phyloP scores from a whole-genome alignment of 64 coral and sea anemone species.

The Pocillopora damicornis region DNA sequence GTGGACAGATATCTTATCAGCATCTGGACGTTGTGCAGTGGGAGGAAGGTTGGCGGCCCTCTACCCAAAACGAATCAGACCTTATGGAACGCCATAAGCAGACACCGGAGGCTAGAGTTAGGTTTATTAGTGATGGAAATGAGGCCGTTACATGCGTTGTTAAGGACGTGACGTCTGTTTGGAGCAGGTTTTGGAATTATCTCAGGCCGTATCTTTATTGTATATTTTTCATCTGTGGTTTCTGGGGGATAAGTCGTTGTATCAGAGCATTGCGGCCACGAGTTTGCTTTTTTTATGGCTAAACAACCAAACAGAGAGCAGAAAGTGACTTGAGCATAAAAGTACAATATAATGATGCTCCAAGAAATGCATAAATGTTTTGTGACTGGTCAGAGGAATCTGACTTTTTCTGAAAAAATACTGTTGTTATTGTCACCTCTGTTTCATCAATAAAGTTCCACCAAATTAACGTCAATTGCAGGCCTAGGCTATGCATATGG shows the following conservation, averaged over 20 bases:
- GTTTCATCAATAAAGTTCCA: too few species aligned
- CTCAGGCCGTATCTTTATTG: too few species aligned
- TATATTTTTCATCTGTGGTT: background rate
- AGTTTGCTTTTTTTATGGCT: background rate
- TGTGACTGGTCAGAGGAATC: too few species aligned
- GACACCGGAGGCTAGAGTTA: constrained; percentile 2
- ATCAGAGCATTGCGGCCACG: background rate
- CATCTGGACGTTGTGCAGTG: background rate
- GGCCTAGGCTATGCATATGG: too few species aligned
- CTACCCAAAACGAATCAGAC: too few species aligned
- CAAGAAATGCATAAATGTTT: too few species aligned
- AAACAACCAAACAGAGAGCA: too few species aligned
- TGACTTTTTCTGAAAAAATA: too few species aligned
- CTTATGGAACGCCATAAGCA: background rate
- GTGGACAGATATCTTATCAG: background rate
- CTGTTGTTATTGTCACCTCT: too few species aligned
- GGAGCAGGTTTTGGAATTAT: background rate
- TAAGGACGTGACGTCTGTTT: background rate
- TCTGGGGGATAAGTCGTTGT: background rate
- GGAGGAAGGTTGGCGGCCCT: background rate
- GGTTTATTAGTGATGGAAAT: background rate
- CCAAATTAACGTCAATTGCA: too few species aligned
- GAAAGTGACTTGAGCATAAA: too few species aligned
- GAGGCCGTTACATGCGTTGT: background rate
- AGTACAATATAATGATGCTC: too few species aligned